Evolutionary conservation across 2,888 invertebrate species (phyloP), one percentile per base, ranked within the genome.

Genomic region (Agapetus fuscipes): DNA sequence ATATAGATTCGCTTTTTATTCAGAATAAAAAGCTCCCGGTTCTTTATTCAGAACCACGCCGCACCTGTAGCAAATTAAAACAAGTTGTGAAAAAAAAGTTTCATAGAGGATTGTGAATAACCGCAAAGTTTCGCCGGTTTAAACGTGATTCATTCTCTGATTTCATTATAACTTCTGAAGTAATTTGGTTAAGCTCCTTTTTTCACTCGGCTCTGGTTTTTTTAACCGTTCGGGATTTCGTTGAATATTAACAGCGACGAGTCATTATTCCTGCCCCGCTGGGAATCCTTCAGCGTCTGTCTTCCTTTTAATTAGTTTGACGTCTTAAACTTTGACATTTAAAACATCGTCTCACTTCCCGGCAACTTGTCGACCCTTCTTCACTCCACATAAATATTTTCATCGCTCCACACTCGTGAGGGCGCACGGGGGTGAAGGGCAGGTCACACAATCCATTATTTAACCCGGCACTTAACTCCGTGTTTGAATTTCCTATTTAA

Each of bases 161-260:
- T 41, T 44, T 44, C 44, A 41, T 44, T 43, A 40, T 40, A 43
- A 43, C 39, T 43, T 43, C 32, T 15, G 34, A 43, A 43, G 39
- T 43, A 43, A 43, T 43, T 43, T 37, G 36, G 39, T 39, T 35
- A 39, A 39, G 34, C 38, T 17, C 20, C 31, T 30, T 39, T 39
- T 34, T 30, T 34, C 11, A 28, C 16, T 28, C 11, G 26, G 37
- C 15, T 17, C 12, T 34, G 6, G 11, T 29, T 33, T 37, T 37
- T 34, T 33, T 41, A 33, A 32, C 25, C 31, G 24, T 32, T 32
- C 32, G 31, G 10, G 27, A 13, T 28, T 13, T 17, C 24, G 24
- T 24, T 20, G 17, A 16, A 35, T 40, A 17, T 27, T 15, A 35
- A 17, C 26, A n/a, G 13, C 30, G 35, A 36, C 30, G 35, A 40